These are phyloP conservation scores for Leuciscus idus DNA, from an alignment of 2,113 vertebrate genomes.

Conservation along the genomic window DNA sequence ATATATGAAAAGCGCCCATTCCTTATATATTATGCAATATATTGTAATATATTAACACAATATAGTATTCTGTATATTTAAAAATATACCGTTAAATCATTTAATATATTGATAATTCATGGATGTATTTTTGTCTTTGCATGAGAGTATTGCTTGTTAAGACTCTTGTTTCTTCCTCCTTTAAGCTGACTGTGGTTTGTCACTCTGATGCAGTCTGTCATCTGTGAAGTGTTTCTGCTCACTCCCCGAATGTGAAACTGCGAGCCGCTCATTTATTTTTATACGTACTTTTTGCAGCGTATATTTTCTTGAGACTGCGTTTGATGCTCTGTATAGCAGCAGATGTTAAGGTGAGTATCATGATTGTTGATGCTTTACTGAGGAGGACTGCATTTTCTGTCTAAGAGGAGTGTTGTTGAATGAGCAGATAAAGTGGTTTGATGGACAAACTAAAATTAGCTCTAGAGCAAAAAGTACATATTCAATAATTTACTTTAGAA, in stretches of 20 bases:
- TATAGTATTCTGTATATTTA: too few relatives aligned
- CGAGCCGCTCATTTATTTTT: background rate
- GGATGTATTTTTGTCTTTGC: too few relatives aligned
- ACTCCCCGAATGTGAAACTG: background rate
- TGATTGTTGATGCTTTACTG: background rate
- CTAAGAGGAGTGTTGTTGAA: background rate
- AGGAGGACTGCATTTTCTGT: background rate
- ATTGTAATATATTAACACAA: too few relatives aligned
- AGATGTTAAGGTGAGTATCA: background rate
- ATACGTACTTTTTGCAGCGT: background rate
- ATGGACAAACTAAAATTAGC: background rate
- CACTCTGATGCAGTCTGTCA: background rate
- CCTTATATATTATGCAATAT: too few relatives aligned
- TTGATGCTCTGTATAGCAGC: background rate
- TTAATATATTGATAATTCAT: too few relatives aligned
- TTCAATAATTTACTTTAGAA: background rate
- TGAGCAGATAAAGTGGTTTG: background rate
- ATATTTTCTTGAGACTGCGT: background rate
- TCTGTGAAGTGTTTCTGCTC: conserved; percentile 15
- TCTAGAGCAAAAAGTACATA: background rate
- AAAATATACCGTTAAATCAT: too few relatives aligned
- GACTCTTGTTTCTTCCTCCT: conserved; percentile 2
- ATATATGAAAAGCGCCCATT: too few relatives aligned
- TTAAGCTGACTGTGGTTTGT: background rate
- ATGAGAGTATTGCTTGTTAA: background rate